Evolutionary conservation across 2,888 invertebrate species (phyloP).

Genomic region (Drosophila cognata): DNA sequence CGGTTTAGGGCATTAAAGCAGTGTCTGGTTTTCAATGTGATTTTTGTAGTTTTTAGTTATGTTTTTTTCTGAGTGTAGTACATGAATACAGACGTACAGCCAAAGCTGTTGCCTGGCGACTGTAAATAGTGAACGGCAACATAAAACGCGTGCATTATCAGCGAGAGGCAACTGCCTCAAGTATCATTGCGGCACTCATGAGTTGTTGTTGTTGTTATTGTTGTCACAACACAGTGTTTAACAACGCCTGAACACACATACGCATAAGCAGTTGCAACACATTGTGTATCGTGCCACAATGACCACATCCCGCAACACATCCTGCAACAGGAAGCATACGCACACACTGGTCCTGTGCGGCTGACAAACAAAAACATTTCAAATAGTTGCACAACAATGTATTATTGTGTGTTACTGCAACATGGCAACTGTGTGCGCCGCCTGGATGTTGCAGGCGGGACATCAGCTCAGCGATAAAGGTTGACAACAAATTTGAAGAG

Average conservation of each 20-base stretch:
- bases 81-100: conserved; percentile 19
- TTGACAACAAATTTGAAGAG: conserved; percentile 13
- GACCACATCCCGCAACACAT: conserved; percentile 68
- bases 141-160: conserved; percentile 66
- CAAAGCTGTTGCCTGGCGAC: conserved; percentile 16
- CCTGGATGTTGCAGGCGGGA: conserved; percentile 19
- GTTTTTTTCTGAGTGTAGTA: background rate
- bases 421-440: conserved; percentile 16
- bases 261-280: conserved; percentile 32
- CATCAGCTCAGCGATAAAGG: conserved; percentile 2
- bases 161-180: conserved; percentile 43
- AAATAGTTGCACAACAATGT: conserved; percentile 56
- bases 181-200: conserved; percentile 61
- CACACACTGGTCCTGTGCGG: conserved; percentile 9
- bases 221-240: conserved; percentile 37
- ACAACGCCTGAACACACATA: conserved; percentile 29
- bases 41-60: background rate
- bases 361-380: conserved; percentile 51
- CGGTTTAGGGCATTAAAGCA: background rate
- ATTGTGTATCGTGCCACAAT: conserved; percentile 29
- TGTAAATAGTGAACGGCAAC: conserved; percentile 36
- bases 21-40: background rate
- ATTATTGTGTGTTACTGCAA: conserved; percentile 36
- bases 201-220: conserved; percentile 27
- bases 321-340: conserved; percentile 67